Base-by-base conservation (phyloP, 2,888 invertebrate species). In the Heliothis peltigera region DNA sequence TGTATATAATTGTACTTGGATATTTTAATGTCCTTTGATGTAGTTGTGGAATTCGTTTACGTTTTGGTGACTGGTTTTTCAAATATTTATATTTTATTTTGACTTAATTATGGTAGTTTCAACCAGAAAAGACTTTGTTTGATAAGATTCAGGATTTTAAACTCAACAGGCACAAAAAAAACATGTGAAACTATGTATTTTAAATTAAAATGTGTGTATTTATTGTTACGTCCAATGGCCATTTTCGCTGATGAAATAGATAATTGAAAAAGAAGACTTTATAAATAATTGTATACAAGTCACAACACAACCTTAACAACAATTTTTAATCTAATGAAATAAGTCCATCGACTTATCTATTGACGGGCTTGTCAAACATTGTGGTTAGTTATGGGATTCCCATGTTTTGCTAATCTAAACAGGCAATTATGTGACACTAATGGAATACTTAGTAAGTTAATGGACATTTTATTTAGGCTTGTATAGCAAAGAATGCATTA, bases 1-100 rank as follows among this genome's bases (percentile, higher is more conserved):
- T 69, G 70, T 54, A 57, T 48, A 57, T 72, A 69, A 79, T 65
- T 72, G 64, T 77, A 71, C 71, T 63, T 70, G 64, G 73, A 77
- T 74, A 65, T 72, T 75, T 77, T 51, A 69, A 68, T 67, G 57
- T 64, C 42, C 63, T 70, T 78, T 68, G 68, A 71, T 58, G 73
- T 68, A 51, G 57, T 54, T 35, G 0, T 48, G 35, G 44, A 42
- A 49, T 61, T 49, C 32, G 52, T 72, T 67, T 57, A 22, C 12
- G 49, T 17, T 53, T 22, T 44, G 53, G 53, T 39, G n/a, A 42
- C 10, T 35, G 57, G 18, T 28, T 12, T n/a, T 32, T 10, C n/a
- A 39, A 39, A 52, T 18, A 47, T 58, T 46, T 46, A 21, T 22
- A 10, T 17, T 57, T 49, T 22, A 2, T 2, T 7, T 28, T 28